phyloP scores from a whole-genome alignment of 2,888 invertebrate species.

The Drosophila crucigera region DNA sequence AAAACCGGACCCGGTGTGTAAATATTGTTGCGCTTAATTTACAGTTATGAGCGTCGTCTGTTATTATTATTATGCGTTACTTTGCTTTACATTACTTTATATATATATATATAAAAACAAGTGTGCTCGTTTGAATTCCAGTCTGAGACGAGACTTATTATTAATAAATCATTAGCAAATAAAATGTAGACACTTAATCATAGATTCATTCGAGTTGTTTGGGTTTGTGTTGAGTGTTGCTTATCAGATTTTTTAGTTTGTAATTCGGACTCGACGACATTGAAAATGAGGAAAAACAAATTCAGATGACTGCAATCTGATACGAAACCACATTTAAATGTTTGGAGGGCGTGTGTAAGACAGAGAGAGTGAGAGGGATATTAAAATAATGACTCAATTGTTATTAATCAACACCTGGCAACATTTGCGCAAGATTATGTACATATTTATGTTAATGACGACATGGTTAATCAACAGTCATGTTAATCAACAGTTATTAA shows the following conservation, averaged over 20 bases:
- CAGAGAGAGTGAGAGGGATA: neutral
- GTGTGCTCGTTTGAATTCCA: constrained; percentile 69
- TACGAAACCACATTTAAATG: constrained; percentile 27
- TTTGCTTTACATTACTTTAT: constrained; percentile 11
- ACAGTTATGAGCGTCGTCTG: constrained; percentile 61
- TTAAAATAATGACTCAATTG: constrained; percentile 14
- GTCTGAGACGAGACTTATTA: constrained; percentile 14
- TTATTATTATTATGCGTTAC: constrained; percentile 3
- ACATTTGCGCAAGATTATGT: neutral
- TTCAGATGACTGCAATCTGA: constrained; percentile 28
- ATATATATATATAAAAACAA: constrained; percentile 26
- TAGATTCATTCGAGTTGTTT: constrained; percentile 41
- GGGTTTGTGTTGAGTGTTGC: constrained; percentile 29
- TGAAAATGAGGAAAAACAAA: constrained; percentile 44
- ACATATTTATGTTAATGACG: neutral
- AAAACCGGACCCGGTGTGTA: constrained; percentile 55
- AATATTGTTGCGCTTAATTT: constrained; percentile 76
- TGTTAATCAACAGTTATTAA: neutral
- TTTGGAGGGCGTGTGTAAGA: neutral
- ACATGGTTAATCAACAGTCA: neutral
- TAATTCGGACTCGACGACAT: constrained; percentile 58
- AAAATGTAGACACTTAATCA: constrained; percentile 33
- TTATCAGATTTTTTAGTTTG: constrained; percentile 65
- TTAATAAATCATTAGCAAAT: constrained; percentile 20
- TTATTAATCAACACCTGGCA: constrained; percentile 2